These are phyloP conservation scores for Drosophila parthenogenetica DNA, from an alignment of 2,888 invertebrate species.

Conservation along the genomic window DNA sequence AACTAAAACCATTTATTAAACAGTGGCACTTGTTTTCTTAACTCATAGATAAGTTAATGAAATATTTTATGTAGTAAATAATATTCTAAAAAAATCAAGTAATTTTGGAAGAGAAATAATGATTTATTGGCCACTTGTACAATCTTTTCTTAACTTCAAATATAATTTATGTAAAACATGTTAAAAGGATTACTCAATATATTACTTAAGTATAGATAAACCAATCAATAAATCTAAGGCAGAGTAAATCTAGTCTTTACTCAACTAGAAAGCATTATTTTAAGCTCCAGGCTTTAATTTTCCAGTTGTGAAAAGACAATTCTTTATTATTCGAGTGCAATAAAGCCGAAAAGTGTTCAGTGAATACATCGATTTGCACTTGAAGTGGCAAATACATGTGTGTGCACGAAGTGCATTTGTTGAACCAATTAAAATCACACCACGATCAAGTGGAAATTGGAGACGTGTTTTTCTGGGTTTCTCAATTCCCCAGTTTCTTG, in stretches of 20 bases:
- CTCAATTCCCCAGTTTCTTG: neutral
- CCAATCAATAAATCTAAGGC: no score
- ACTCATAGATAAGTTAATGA: no score
- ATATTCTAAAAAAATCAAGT: neutral
- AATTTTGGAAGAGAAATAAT: no score
- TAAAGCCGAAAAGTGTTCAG: slow-evolving; percentile 6
- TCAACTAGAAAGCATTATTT: neutral
- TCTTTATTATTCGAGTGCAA: neutral
- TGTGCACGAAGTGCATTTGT: slow-evolving; percentile 69
- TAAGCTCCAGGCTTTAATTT: neutral
- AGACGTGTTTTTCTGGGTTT: slow-evolving; percentile 38
- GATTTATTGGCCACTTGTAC: no score
- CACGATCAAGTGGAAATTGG: slow-evolving; percentile 41
- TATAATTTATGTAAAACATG: no score
- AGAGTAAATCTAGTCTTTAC: neutral
- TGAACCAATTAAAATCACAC: slow-evolving; percentile 80
- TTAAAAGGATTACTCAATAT: no score
- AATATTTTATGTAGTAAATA: neutral
- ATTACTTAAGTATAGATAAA: no score
- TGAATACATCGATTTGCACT: slow-evolving; percentile 69
- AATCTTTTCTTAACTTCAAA: no score
- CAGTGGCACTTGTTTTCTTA: no score
- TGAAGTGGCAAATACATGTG: slow-evolving; percentile 57
- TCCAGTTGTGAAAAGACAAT: neutral
- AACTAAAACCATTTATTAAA: no score